Evolutionary conservation across 1,140 invertebrate genomes (phyloP).

Genomic region (Phymastichus coffea): DNA sequence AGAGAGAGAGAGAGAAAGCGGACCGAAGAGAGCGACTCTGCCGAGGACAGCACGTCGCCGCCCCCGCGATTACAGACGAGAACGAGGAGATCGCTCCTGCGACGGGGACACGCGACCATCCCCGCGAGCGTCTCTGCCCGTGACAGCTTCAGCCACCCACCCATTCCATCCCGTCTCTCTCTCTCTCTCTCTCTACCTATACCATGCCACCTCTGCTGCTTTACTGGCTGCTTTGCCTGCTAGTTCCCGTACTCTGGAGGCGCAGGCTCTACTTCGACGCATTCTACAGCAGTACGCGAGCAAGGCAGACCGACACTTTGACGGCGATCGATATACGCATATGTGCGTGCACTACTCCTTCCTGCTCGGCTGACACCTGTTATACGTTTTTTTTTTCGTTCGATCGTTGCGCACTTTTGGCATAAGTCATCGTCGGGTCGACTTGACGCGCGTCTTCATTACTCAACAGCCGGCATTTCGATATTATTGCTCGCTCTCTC

Average conservation of each 20-base stretch:
- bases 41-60: slow-evolving; percentile 57
- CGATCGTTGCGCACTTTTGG: no score
- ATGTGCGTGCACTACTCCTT: neutral
- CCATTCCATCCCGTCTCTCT: slow-evolving; percentile 22
- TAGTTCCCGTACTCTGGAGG: no score
- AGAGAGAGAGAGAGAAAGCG: neutral
- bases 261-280: no score
- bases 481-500: slow-evolving; percentile 6
- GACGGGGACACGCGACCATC: slow-evolving; percentile 45
- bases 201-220: no score
- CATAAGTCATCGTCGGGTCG: no score
- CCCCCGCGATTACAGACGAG: slow-evolving; percentile 57
- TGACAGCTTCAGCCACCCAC: slow-evolving; percentile 51
- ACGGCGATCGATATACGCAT: neutral
- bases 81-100: slow-evolving; percentile 40
- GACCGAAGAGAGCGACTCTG: slow-evolving; percentile 53
- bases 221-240: no score
- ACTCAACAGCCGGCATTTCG: neutral
- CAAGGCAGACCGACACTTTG: no score
- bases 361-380: neutral
- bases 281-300: no score
- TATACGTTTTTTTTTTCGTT: no score
- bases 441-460: neutral
- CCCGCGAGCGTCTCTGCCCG: slow-evolving; percentile 52
- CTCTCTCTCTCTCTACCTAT: no score